Evolutionary conservation across 1,140 invertebrate genomes (phyloP).

Genomic region (Laupala kohalensis): DNA sequence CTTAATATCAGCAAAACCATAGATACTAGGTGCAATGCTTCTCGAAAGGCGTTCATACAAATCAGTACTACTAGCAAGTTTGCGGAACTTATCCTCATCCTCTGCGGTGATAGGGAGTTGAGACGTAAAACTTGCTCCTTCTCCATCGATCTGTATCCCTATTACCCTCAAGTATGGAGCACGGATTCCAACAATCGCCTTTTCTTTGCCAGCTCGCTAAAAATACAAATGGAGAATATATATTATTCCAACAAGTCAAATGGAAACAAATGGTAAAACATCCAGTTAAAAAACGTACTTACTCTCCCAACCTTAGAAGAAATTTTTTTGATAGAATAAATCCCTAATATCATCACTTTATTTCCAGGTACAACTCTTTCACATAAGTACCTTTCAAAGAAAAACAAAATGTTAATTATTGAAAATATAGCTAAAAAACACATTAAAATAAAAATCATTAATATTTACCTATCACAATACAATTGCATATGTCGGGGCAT

Average conservation of each 20-base stretch:
- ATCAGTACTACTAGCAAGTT: conserved; percentile 70
- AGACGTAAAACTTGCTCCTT: conserved; percentile 54
- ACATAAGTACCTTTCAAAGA: conserved; percentile 60
- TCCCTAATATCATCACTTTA: conserved; percentile 81
- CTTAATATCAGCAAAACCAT: conserved; percentile 88
- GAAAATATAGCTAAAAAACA: background rate
- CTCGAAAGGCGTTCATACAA: conserved; percentile 81
- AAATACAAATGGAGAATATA: no score
- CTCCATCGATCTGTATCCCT: conserved; percentile 76
- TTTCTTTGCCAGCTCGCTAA: conserved; percentile 52
- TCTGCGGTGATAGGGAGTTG: conserved; percentile 47
- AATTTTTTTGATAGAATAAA: conserved; percentile 94
- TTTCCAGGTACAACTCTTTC: conserved; percentile 95
- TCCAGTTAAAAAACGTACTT: conserved; percentile 19
- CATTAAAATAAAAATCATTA: background rate
- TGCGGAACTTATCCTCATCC: conserved; percentile 85
- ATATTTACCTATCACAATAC: conserved; percentile 74
- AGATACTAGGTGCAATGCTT: conserved; percentile 96
- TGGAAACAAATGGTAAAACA: no score
- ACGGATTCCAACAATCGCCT: conserved; percentile 81
- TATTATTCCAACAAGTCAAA: no score
- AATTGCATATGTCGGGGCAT: conserved; percentile 93
- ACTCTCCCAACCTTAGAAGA: conserved; percentile 32
- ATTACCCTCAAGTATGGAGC: conserved; percentile 89
- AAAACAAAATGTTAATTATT: background rate